Conservation (phyloP, 2,888 invertebrate species). For the Crepidodera aurea region DNA sequence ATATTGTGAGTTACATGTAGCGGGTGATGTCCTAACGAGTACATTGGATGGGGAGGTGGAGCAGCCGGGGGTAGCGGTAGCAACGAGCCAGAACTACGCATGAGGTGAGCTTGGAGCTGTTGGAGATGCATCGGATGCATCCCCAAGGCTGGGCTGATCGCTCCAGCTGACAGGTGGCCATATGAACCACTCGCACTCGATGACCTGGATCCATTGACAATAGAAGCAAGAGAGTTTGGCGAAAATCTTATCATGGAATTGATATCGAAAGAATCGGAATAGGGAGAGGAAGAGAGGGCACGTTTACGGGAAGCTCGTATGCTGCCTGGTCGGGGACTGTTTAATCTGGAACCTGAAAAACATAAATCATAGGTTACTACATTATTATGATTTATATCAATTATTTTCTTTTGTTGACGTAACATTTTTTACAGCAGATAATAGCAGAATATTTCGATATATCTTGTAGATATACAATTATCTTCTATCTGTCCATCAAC, state of each 20-base stretch:
- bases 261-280: conserved; percentile 94
- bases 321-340: conserved; percentile 68
- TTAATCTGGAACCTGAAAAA: conserved; percentile 69
- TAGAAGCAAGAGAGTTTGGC: conserved; percentile 86
- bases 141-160: conserved; percentile 86
- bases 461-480: too few species aligned
- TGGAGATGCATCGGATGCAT: conserved; percentile 74
- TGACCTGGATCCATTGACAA: conserved; percentile 84
- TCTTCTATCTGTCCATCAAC: too few species aligned
- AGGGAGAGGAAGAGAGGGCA: conserved; percentile 92
- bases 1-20: conserved; percentile 56
- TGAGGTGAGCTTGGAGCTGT: conserved; percentile 81
- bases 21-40: conserved; percentile 60
- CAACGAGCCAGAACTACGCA: conserved; percentile 70
- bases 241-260: conserved; percentile 96
- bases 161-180: conserved; percentile 90
- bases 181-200: conserved; percentile 94
- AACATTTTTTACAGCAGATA: too few species aligned
- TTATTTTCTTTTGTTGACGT: too few species aligned
- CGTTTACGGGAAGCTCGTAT: conserved; percentile 78
- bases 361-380: too few species aligned
- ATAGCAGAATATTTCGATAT: too few species aligned
- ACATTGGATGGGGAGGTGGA: conserved; percentile 57
- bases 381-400: too few species aligned
- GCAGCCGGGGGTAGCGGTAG: conserved; percentile 63